A percentile compares a stretch with the other conserved stretches of the same genome.
These are phyloP conservation scores for Melieria omissa DNA, from an alignment of 2,888 invertebrate species.

Conservation along the genomic window DNA sequence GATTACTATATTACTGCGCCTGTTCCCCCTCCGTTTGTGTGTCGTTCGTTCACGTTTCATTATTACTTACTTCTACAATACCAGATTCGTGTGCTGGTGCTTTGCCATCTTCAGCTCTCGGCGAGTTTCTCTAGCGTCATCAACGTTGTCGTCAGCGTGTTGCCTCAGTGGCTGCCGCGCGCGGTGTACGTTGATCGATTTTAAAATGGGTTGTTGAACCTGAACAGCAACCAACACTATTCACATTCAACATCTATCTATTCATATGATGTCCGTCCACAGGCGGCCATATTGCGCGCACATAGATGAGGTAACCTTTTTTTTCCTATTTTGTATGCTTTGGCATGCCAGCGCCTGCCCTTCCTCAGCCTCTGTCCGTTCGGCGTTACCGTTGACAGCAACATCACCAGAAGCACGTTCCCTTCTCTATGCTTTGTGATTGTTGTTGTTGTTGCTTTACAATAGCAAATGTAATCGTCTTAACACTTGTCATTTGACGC, in stretches of 20 bases:
- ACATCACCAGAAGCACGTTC: neutral
- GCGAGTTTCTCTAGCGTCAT: no score
- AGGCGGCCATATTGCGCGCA: slow-evolving; percentile 3
- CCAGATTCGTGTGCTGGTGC: no score
- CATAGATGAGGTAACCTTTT: neutral
- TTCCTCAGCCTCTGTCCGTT: neutral
- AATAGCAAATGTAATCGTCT: slow-evolving; percentile 11
- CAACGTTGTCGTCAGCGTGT: no score
- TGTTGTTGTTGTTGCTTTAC: slow-evolving; percentile 10
- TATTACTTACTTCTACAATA: no score
- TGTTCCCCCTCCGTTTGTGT: no score
- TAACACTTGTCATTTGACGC: slow-evolving; percentile 23
- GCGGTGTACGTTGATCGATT: slow-evolving; percentile 15
- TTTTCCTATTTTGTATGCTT: neutral
- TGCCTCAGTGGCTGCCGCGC: no score
- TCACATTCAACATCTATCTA: neutral
- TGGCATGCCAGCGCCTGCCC: slow-evolving; percentile 5
- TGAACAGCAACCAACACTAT: neutral
- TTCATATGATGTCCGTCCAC: neutral
- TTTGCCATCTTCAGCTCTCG: no score
- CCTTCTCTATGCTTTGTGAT: neutral
- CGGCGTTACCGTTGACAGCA: slow-evolving; percentile 5
- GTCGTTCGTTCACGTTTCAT: no score
- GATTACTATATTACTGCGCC: no score
- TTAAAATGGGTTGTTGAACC: slow-evolving; percentile 31